Percentiles rank a stretch among this genome's conserved stretches.
Conservation (phyloP, 2,797 vertebrate genomes). For the Acanthurus tractus region DNA sequence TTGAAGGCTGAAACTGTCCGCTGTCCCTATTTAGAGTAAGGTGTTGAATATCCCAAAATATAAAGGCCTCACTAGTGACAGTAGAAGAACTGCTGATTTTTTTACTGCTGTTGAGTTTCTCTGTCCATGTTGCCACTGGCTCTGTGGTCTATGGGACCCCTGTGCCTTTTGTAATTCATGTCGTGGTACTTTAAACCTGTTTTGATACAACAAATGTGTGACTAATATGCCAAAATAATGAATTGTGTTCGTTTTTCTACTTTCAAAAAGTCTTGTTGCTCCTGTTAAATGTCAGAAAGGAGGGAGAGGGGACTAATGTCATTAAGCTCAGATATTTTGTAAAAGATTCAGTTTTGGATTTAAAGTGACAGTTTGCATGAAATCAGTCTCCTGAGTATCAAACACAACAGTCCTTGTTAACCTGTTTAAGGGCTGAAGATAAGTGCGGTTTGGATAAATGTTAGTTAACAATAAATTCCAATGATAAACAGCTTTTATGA, state of each 20-base stretch:
- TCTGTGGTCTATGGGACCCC: conserved; percentile 63
- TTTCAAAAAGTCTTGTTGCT: conserved; percentile 59
- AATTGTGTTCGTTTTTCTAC: conserved; percentile 61
- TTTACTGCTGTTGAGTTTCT: conserved; percentile 23
- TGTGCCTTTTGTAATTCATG: conserved; percentile 81
- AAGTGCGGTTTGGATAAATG: background rate
- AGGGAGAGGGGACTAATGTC: background rate
- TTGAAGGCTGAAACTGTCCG: conserved; percentile 16
- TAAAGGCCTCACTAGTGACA: conserved; percentile 21
- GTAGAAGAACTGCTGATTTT: conserved; percentile 4
- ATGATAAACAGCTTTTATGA: background rate
- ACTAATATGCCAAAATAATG: conserved; percentile 81
- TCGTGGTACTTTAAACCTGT: conserved; percentile 65
- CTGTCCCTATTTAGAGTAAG: conserved; percentile 8
- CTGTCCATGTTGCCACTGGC: conserved; percentile 49
- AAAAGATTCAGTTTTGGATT: conserved; percentile 11
- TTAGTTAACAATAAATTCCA: conserved; percentile 1
- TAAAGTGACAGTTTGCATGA: background rate
- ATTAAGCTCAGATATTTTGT: conserved; percentile 25
- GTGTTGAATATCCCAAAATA: conserved; percentile 31
- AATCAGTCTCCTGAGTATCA: background rate
- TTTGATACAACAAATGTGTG: conserved; percentile 76
- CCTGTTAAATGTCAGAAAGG: conserved; percentile 43
- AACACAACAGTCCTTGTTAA: background rate
- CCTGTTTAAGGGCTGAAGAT: no score